phyloP scores from a whole-genome alignment of 2,888 invertebrate species.

The Myopa tessellatipennis region DNA sequence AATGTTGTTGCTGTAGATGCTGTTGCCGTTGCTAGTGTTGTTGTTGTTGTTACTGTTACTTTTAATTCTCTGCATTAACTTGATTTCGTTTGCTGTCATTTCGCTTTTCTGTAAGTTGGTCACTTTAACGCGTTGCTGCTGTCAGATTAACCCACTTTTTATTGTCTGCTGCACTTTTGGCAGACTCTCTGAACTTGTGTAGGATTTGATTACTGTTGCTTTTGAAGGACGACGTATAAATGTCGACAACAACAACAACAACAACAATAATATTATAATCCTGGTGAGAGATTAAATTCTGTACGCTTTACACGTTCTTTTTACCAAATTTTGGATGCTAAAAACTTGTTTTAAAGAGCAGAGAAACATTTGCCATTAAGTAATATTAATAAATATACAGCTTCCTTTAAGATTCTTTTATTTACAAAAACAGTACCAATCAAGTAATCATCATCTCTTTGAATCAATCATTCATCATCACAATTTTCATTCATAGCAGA shows the following conservation, averaged over 20 bases:
- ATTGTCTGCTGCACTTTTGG: neutral
- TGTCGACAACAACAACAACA: neutral
- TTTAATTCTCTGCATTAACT: neutral
- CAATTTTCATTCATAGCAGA: neutral
- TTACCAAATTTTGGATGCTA: too few species aligned
- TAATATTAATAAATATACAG: too few species aligned
- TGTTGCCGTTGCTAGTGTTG: constrained; percentile 3
- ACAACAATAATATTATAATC: neutral
- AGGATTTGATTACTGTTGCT: neutral
- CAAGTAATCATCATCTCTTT: too few species aligned
- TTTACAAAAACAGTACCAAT: too few species aligned
- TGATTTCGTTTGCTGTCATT: neutral
- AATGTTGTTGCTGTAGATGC: constrained; percentile 15
- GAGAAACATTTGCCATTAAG: neutral
- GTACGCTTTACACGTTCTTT: too few species aligned
- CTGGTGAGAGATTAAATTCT: neutral
- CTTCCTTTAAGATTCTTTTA: too few species aligned
- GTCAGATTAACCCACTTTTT: constrained; percentile 33
- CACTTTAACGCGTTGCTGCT: constrained; percentile 23
- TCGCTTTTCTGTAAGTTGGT: constrained; percentile 18
- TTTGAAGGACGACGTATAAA: neutral
- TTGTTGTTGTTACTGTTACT: constrained; percentile 12
- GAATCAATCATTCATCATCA: neutral
- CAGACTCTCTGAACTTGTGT: neutral
- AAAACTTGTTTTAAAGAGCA: neutral